Evolutionary conservation across 2,113 vertebrate genomes (phyloP).

Genomic region (Oncorhynchus mykiss): DNA sequence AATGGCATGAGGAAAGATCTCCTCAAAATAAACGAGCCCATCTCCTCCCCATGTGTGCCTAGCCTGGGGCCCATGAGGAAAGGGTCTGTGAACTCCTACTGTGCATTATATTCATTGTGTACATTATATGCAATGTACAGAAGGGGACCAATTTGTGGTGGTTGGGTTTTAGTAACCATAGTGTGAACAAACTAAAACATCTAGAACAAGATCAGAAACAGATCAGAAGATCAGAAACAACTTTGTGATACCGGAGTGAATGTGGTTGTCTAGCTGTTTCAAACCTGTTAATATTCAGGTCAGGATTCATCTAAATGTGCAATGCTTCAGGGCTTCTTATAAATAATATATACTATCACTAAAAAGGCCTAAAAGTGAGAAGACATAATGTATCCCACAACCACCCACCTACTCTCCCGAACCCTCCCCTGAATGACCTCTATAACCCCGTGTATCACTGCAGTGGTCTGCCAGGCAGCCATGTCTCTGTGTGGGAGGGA

Average conservation of each 20-base stretch:
- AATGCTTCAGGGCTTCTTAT: background rate
- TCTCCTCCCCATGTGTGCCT: background rate
- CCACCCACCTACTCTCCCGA: background rate
- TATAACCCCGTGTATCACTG: background rate
- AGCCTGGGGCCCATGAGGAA: background rate
- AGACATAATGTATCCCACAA: background rate
- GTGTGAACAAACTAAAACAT: background rate
- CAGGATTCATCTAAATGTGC: background rate
- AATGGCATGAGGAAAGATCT: conserved; percentile 25
- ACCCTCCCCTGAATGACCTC: no score
- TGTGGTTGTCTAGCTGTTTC: background rate
- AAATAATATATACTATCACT: background rate
- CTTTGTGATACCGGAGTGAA: background rate
- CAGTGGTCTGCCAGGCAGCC: background rate
- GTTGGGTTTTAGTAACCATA: background rate
- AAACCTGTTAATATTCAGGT: no score
- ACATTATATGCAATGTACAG: background rate
- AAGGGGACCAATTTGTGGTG: background rate
- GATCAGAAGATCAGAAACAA: no score
- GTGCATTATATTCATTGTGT: conserved; percentile 1
- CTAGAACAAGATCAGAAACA: no score
- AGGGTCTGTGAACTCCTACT: background rate
- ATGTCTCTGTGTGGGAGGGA: background rate
- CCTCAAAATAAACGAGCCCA: conserved; percentile 36
- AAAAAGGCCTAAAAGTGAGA: background rate